Evolutionary conservation across 1,140 invertebrate genomes (phyloP), one percentile per base, ranked within the genome.

Genomic region (Bactericera cockerelli): DNA sequence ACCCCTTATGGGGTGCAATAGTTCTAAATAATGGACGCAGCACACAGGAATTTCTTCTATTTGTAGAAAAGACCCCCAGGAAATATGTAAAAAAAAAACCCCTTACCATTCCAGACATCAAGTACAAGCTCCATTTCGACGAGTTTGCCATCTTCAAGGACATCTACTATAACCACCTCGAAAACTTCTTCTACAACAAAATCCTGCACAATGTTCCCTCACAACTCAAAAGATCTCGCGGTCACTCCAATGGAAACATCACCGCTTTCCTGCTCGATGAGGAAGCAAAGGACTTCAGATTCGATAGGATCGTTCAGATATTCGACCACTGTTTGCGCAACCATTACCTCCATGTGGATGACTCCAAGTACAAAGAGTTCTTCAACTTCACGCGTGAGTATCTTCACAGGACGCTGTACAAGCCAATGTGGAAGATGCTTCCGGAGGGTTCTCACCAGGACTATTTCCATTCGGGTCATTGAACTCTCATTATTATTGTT

Each of bases 131-230:
- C 19, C 42, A 49, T n/a, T 49, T 49, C 22, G 42, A 49, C 42
- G 4, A 49, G 19, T 49, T 10, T 16, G 8, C 6, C 22, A 8
- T 16, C 22, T 49, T 49, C 42, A 49, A 49, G 19, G n/a, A 22
- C 42, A 6, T 49, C 42, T 49, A 49, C 22, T 49, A 49, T 16
- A 49, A 49, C 22, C 42, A 49, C n/a, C 8, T 49, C 8, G 42
- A 49, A n/a, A 49, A 19, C n/a, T 49, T 6, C 42, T 49, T 49
- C 22, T 49, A 49, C 42, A 49, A 49, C 22, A 49, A 49, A 49
- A 49, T 49, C 42, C 42, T 49, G 8, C 42, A 49, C 42, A 49
- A 49, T 22, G 22, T 49, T 16, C n/a, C n/a, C n/a, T 3, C n/a
- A 10, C 42, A 10, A 49, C 8, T 49, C 8, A 49, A 49, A 16